Evolutionary conservation across 2,797 vertebrate genomes (phyloP).

Genomic region (Gymnoscopelus braueri): DNA sequence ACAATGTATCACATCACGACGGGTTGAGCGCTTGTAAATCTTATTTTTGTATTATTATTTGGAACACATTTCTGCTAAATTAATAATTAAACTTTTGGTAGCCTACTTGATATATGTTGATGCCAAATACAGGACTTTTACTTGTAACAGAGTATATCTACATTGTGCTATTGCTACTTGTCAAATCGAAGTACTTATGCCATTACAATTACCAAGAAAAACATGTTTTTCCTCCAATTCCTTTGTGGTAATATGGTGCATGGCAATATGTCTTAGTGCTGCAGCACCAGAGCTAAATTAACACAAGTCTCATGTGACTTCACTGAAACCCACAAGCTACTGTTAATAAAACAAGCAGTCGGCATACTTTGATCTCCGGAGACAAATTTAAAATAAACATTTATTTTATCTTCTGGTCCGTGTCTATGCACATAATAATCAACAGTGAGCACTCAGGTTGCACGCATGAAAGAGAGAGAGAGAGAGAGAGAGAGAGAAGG

Average conservation of each 20-base stretch:
- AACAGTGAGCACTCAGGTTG: too few species aligned
- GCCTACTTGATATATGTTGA: too few species aligned
- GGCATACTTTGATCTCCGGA: background rate
- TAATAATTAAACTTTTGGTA: too few species aligned
- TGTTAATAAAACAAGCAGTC: background rate
- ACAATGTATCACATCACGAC: too few species aligned
- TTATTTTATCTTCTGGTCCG: background rate
- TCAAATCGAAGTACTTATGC: too few species aligned
- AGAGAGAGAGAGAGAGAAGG: background rate
- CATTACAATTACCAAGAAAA: background rate
- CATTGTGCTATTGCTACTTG: background rate
- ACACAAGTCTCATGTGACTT: conserved; percentile 7
- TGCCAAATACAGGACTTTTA: too few species aligned
- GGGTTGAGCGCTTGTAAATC: too few species aligned
- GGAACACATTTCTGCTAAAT: too few species aligned
- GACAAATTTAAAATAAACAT: conserved; percentile 6
- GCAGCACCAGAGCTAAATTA: background rate
- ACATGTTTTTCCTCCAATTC: background rate
- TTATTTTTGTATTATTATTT: too few species aligned
- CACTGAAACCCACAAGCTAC: background rate
- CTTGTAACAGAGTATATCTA: too few species aligned
- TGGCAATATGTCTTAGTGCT: background rate
- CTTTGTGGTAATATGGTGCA: background rate
- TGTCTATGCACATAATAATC: too few species aligned
- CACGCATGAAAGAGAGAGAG: too few species aligned